Evolutionary conservation across 2,888 invertebrate genomes (phyloP).

Genomic region (Prosopocoilus inquinatus): DNA sequence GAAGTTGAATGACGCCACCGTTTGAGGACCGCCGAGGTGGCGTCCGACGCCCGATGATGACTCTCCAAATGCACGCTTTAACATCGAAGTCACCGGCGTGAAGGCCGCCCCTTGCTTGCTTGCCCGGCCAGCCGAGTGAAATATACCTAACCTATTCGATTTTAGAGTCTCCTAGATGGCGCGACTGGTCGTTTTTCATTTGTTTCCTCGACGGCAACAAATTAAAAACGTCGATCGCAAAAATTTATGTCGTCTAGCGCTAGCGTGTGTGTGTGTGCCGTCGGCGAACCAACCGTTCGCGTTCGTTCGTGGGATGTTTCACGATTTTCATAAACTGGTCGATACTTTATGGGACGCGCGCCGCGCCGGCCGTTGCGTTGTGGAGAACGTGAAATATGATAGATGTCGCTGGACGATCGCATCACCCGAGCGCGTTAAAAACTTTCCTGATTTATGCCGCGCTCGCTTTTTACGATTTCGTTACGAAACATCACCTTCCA

Average conservation of each 20-base stretch:
- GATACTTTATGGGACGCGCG: neutral
- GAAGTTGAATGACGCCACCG: neutral
- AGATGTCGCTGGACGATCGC: neutral
- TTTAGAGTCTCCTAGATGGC: too few species aligned
- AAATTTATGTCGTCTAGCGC: too few species aligned
- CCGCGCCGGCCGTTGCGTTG: neutral
- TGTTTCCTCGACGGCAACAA: too few species aligned
- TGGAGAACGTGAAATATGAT: neutral
- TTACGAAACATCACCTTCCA: too few species aligned
- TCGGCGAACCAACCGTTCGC: neutral
- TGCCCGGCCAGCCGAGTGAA: too few species aligned
- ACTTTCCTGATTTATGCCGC: too few species aligned
- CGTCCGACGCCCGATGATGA: slow-evolving; percentile 16
- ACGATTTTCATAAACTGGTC: slow-evolving; percentile 3
- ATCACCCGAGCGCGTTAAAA: too few species aligned
- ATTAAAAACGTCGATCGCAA: too few species aligned
- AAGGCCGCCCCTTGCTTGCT: slow-evolving; percentile 10
- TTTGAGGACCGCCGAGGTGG: neutral
- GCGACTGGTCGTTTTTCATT: too few species aligned
- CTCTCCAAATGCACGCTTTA: slow-evolving; percentile 19
- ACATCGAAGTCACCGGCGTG: slow-evolving; percentile 19
- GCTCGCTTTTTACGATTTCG: too few species aligned
- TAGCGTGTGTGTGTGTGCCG: neutral
- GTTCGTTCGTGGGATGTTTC: slow-evolving; percentile 1
- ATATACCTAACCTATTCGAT: too few species aligned